Evolutionary conservation across 2,888 invertebrate genomes (phyloP).

Genomic region (Chalcis sispes): DNA sequence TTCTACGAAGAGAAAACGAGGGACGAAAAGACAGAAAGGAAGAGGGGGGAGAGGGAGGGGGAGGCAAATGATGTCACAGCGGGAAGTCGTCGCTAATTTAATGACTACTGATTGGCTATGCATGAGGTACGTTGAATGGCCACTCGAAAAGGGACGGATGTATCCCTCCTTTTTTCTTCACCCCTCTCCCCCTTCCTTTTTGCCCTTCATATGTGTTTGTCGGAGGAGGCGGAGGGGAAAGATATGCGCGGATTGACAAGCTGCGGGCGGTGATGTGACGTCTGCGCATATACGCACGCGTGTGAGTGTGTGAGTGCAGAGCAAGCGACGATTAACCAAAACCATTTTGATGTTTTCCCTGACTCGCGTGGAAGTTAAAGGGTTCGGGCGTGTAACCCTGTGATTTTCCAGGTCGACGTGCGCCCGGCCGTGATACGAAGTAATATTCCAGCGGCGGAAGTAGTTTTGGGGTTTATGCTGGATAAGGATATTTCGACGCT

Average conservation of each 20-base stretch:
- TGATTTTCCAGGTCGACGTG: slow-evolving; percentile 1
- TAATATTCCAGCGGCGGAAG: too few species aligned
- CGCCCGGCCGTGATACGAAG: not conserved
- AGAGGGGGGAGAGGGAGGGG: slow-evolving; percentile 47
- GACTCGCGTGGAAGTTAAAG: too few species aligned
- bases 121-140: slow-evolving; percentile 14
- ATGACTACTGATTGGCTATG: slow-evolving; percentile 69
- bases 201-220: not conserved
- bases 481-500: not conserved
- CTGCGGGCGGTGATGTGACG: slow-evolving; percentile 9
- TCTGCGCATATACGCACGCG: not conserved
- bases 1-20: too few species aligned
- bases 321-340: slow-evolving; percentile 7
- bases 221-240: not conserved
- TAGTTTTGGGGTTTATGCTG: not conserved
- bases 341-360: not conserved
- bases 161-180: slow-evolving; percentile 4
- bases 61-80: slow-evolving; percentile 64
- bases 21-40: not conserved
- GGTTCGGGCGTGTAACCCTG: not conserved
- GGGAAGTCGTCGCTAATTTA: slow-evolving; percentile 71
- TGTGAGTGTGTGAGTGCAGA: too few species aligned
- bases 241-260: too few species aligned
- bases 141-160: not conserved
- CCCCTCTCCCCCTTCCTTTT: not conserved